These are phyloP conservation scores for Choristoneura rosaceana DNA, from an alignment of 2,888 invertebrate species.

Conservation along the genomic window DNA sequence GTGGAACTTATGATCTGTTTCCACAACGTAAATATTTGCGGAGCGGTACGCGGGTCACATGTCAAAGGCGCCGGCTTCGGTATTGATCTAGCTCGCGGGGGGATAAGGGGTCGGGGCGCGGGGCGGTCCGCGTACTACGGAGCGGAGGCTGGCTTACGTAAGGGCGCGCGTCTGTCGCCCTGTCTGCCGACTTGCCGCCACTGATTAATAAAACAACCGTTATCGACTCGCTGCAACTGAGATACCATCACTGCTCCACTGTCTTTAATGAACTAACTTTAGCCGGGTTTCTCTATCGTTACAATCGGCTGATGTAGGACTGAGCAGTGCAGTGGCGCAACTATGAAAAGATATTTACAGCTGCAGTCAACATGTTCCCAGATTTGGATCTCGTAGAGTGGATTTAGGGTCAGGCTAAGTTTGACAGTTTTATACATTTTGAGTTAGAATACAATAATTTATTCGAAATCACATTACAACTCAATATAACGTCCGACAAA, in stretches of 20 bases:
- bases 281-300: conserved; percentile 46
- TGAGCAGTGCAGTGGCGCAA: conserved; percentile 1
- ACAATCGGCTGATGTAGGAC: conserved; percentile 36
- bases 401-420: not conserved
- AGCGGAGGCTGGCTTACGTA: conserved; percentile 79
- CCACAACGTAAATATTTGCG: conserved; percentile 84
- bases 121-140: conserved; percentile 67
- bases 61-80: conserved; percentile 83
- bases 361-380: not conserved
- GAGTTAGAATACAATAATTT: too few species aligned
- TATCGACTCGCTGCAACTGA: conserved; percentile 68
- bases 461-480: too few species aligned
- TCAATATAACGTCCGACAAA: too few species aligned
- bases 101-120: conserved; percentile 46
- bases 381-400: not conserved
- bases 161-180: conserved; percentile 80
- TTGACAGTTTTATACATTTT: too few species aligned
- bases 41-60: conserved; percentile 80
- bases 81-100: conserved; percentile 80
- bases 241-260: conserved; percentile 60
- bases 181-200: conserved; percentile 70
- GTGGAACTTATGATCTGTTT: conserved; percentile 78
- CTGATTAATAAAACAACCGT: conserved; percentile 80
- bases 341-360: conserved; percentile 9
- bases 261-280: conserved; percentile 67